Evolutionary conservation across 2,113 vertebrate species (phyloP).

Genomic region (Microtus pennsylvanicus): DNA sequence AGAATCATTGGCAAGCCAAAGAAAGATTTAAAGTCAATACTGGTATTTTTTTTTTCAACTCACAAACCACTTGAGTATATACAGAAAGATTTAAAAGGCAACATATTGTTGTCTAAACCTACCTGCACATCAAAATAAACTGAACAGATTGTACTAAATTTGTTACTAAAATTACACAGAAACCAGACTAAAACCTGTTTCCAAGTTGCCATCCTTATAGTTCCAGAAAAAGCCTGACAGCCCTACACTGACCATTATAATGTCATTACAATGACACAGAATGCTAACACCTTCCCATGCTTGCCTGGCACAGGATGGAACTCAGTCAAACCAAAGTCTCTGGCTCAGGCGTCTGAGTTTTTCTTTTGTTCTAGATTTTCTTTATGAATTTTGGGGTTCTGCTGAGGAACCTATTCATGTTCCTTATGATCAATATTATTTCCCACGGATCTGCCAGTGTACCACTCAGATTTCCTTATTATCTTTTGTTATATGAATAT

Average conservation of each 20-base stretch:
- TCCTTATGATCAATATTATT: neutral
- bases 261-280: neutral
- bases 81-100: conserved; percentile 39
- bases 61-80: neutral
- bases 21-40: neutral
- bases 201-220: neutral
- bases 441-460: neutral
- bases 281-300: neutral
- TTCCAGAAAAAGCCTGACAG: neutral
- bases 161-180: conserved; percentile 53
- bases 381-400: conserved; percentile 25
- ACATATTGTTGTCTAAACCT: conserved; percentile 24
- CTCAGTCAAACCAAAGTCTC: neutral
- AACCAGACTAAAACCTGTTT: neutral
- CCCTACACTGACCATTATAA: neutral
- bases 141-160: neutral
- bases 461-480: neutral
- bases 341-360: neutral
- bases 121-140: neutral
- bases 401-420: neutral
- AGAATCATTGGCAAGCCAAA: neutral
- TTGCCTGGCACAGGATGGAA: neutral
- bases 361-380: neutral
- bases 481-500: neutral
- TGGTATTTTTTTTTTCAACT: conserved; percentile 8